Evolutionary conservation across 2,888 invertebrate genomes (phyloP).

Genomic region (Labia minor): DNA sequence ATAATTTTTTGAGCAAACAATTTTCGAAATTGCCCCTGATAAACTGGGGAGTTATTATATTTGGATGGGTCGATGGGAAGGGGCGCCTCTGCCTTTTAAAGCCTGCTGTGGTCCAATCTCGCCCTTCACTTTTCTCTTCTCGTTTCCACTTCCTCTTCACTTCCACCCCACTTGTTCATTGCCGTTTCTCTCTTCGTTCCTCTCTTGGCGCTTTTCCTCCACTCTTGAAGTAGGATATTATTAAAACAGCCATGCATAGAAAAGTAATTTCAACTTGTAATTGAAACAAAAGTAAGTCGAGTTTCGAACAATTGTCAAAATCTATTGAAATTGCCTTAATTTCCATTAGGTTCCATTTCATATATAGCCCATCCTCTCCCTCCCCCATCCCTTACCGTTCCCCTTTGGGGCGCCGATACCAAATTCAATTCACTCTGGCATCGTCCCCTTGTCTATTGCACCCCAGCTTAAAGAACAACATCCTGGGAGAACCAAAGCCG

Average conservation of each 20-base stretch:
- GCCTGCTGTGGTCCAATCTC: conserved; percentile 7
- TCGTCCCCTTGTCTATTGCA: not conserved
- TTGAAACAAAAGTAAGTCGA: conserved; percentile 32
- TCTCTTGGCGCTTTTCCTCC: not conserved
- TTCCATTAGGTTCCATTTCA: conserved; percentile 22
- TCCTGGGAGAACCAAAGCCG: not conserved
- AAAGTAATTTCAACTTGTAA: conserved; percentile 42
- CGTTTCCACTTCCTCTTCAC: not conserved
- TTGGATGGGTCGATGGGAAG: not conserved
- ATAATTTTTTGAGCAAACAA: conserved; percentile 13
- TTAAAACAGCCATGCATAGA: conserved; percentile 27
- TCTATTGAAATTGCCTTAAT: conserved; percentile 24
- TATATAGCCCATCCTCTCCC: conserved; percentile 16
- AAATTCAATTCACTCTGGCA: not conserved
- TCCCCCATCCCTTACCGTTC: not conserved
- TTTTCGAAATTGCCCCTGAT: conserved; percentile 5
- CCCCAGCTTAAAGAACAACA: not conserved
- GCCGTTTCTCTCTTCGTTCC: not conserved
- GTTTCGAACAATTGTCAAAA: conserved; percentile 20
- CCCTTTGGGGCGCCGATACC: not conserved
- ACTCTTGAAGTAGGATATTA: conserved; percentile 8
- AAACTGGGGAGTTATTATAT: conserved; percentile 13
- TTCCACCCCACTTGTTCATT: conserved; percentile 7
- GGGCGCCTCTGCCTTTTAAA: not conserved
- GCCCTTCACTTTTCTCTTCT: conserved; percentile 2